phyloP scores from a whole-genome alignment of 2,797 vertebrate genomes.

The Malacoraja senta region DNA sequence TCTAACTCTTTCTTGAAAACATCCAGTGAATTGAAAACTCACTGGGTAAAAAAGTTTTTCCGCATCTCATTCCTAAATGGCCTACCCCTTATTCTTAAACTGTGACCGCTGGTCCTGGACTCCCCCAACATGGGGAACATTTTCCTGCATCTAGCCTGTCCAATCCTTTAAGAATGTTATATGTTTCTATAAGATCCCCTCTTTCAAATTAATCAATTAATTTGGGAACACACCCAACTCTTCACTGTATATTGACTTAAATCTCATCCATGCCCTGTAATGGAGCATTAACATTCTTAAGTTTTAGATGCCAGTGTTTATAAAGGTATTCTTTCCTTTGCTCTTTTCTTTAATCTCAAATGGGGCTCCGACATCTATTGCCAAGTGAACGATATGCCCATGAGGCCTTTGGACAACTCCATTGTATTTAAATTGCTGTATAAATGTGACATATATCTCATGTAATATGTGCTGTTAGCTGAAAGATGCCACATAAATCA shows the following conservation, averaged over 20 bases:
- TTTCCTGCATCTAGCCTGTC: too few relatives aligned
- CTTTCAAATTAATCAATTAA: background rate
- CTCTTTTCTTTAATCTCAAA: background rate
- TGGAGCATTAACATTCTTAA: background rate
- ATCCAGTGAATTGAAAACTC: too few relatives aligned
- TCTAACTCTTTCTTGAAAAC: too few relatives aligned
- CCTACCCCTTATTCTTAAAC: too few relatives aligned
- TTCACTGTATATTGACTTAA: background rate
- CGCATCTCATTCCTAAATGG: too few relatives aligned
- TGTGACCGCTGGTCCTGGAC: too few relatives aligned
- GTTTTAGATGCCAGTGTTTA: too few relatives aligned
- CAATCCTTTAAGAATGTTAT: too few relatives aligned
- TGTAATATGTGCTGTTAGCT: background rate
- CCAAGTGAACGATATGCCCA: background rate
- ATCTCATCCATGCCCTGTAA: background rate
- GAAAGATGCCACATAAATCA: background rate
- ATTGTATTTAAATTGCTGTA: background rate
- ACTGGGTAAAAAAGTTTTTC: too few relatives aligned
- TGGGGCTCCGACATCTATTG: background rate
- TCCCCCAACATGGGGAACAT: too few relatives aligned
- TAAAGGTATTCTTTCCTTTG: too few relatives aligned
- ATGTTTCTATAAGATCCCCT: too few relatives aligned
- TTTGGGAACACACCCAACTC: background rate
- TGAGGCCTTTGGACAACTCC: background rate
- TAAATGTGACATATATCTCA: background rate